A percentile compares a stretch with the other conserved stretches of the same genome.
These are phyloP conservation scores for Rotaria macrura DNA, from an alignment of 2,888 invertebrate genomes.

Conservation along the genomic window DNA sequence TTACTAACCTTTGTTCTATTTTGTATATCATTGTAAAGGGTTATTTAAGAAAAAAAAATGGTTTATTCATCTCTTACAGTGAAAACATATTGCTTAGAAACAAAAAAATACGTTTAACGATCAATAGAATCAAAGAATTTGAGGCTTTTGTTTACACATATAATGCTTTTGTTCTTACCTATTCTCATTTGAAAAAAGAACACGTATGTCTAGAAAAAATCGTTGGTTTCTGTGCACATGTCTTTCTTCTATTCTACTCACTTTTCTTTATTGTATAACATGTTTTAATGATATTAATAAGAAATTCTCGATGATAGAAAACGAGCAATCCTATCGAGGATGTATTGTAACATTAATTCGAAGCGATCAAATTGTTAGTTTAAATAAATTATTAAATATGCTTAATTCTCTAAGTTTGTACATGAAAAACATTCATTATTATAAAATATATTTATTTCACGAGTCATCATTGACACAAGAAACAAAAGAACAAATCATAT, in stretches of 20 bases:
- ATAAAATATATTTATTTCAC: background rate
- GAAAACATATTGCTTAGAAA: background rate
- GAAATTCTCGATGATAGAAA: background rate
- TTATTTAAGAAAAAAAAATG: background rate
- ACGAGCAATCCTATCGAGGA: background rate
- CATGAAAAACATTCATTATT: background rate
- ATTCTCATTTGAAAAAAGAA: background rate
- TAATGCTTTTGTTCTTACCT: background rate
- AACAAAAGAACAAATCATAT: background rate
- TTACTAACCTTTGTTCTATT: no score
- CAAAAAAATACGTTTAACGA: background rate
- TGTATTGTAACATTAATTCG: background rate
- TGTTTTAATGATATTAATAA: background rate
- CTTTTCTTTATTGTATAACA: background rate
- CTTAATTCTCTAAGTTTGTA: background rate
- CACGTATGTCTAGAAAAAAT: background rate
- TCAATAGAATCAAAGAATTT: background rate
- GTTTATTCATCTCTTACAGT: background rate
- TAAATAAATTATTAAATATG: constrained; percentile 7
- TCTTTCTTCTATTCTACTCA: background rate
- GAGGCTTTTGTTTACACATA: background rate
- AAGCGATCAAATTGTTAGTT: background rate
- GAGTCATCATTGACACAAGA: background rate
- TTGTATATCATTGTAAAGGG: no score
- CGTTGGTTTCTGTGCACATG: background rate